Conservation (phyloP, 2,888 invertebrate genomes). For the Lysandra bellargus region DNA sequence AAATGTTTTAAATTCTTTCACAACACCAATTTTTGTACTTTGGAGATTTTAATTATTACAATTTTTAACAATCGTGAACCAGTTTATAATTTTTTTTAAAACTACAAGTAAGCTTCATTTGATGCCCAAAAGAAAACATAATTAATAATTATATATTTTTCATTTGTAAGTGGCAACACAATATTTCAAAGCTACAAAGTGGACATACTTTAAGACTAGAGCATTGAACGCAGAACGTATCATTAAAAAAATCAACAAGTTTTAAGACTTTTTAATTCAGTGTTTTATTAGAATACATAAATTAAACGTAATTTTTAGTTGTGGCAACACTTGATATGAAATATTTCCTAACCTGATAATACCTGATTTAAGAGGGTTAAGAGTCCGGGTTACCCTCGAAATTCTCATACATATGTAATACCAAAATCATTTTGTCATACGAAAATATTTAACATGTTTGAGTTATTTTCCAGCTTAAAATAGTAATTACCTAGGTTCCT, state of each 20-base stretch:
- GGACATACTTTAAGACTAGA: background rate
- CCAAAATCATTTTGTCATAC: too few relatives aligned
- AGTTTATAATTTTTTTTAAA: too few relatives aligned
- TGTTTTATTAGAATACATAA: background rate
- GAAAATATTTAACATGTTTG: too few relatives aligned
- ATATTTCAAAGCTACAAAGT: constrained; percentile 2
- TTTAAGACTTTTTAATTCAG: background rate
- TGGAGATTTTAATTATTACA: background rate
- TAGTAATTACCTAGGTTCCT: too few relatives aligned
- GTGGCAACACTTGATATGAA: background rate
- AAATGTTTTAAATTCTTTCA: background rate
- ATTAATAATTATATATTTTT: background rate
- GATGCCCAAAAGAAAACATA: background rate
- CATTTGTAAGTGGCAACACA: background rate
- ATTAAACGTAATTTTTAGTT: constrained; percentile 1
- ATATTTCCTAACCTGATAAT: background rate
- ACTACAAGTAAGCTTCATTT: too few relatives aligned
- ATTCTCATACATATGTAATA: too few relatives aligned
- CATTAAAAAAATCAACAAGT: background rate
- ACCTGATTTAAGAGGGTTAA: background rate
- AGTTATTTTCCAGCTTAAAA: too few relatives aligned
- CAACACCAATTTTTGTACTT: constrained; percentile 12
- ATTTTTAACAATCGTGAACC: background rate
- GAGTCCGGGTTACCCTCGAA: too few relatives aligned
- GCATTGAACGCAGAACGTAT: background rate